Evolutionary conservation across 2,888 invertebrate species (phyloP).

Genomic region (Aphodius granarius): DNA sequence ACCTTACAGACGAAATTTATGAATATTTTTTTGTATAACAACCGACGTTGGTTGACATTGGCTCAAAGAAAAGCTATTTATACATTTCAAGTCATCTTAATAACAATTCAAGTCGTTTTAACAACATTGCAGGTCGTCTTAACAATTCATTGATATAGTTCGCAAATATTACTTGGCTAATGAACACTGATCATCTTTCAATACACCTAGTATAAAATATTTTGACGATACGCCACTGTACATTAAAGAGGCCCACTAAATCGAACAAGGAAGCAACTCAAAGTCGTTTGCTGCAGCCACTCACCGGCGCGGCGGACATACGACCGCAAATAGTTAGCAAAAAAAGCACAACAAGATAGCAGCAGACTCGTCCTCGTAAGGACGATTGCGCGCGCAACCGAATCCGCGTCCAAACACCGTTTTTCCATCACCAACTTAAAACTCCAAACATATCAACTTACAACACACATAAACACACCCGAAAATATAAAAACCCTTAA

Average conservation of each 20-base stretch:
- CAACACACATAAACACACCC: not conserved
- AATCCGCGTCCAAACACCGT: no score
- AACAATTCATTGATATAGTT: no score
- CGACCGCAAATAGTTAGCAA: slow-evolving; percentile 8
- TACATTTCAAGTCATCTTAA: no score
- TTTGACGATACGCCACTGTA: not conserved
- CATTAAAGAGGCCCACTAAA: not conserved
- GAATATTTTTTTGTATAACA: no score
- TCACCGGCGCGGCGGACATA: no score
- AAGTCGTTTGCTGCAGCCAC: no score
- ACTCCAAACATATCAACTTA: not conserved
- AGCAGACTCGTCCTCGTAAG: slow-evolving; percentile 38
- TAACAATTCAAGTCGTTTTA: no score
- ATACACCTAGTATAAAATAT: not conserved
- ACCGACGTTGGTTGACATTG: no score
- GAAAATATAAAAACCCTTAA: not conserved
- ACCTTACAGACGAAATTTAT: no score
- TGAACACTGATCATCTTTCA: not conserved
- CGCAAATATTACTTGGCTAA: no score
- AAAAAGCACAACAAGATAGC: slow-evolving; percentile 7
- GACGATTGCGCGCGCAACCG: slow-evolving; percentile 34
- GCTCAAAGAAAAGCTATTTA: no score
- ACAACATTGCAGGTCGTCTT: no score
- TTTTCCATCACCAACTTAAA: slow-evolving; percentile 6
- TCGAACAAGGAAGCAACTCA: slow-evolving; percentile 8